These are phyloP conservation scores for Hymenopus coronatus DNA, from an alignment of 2,888 invertebrate species.

Conservation along the genomic window DNA sequence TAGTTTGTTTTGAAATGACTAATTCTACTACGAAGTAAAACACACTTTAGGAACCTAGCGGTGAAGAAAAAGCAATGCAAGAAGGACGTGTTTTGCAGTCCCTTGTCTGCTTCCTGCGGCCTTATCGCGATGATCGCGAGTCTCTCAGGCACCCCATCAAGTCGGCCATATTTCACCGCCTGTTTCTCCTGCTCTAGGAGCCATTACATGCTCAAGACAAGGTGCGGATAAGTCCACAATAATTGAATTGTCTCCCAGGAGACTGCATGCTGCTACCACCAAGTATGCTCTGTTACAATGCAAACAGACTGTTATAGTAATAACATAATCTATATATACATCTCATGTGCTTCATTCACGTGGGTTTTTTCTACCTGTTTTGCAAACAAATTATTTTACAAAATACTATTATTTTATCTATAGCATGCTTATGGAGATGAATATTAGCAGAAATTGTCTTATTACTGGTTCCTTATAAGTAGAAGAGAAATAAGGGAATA, in stretches of 20 bases:
- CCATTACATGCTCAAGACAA: constrained; percentile 33
- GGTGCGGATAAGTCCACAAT: constrained; percentile 35
- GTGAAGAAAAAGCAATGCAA: not conserved
- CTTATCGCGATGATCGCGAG: constrained; percentile 8
- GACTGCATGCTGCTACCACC: constrained; percentile 9
- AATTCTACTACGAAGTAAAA: too few species aligned
- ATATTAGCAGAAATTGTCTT: too few species aligned
- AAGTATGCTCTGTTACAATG: not conserved
- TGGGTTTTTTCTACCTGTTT: too few species aligned
- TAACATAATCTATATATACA: too few species aligned
- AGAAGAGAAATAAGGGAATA: too few species aligned
- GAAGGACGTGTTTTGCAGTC: not conserved
- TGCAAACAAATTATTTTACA: too few species aligned
- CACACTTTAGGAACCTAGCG: not conserved
- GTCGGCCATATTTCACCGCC: constrained; percentile 18
- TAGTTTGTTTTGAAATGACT: too few species aligned
- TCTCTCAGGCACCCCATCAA: constrained; percentile 18
- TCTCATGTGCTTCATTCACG: too few species aligned
- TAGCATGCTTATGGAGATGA: too few species aligned
- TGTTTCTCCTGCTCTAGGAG: constrained; percentile 7
- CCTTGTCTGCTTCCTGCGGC: not conserved
- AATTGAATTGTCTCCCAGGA: constrained; percentile 33
- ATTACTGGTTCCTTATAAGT: too few species aligned
- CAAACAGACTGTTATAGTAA: not conserved
- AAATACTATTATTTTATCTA: too few species aligned